Evolutionary conservation across 2,888 invertebrate species (phyloP), one percentile per base, ranked within the genome.

Genomic region (Tetheella fluctuosa): DNA sequence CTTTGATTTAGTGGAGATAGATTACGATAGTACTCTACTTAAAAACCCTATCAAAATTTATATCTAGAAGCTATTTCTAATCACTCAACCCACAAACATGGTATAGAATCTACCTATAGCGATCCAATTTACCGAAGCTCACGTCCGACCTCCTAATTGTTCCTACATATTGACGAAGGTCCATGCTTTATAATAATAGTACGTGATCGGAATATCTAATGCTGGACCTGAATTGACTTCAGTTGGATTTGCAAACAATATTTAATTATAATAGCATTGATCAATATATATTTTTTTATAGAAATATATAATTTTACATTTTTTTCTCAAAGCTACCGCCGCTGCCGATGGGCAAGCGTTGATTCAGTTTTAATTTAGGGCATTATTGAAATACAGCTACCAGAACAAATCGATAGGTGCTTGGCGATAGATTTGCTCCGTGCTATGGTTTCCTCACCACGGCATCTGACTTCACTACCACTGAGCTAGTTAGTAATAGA

Each of bases 91-190:
- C 15, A 28, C 15, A 58, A 65, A 68, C 61, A 61, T 52, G 57
- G 54, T 15, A 60, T 15, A 62, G n/a, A n/a, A n/a, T 55, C 62
- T 67, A 77, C 73, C 72, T 59, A 20, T 48, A 2, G 17, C 70
- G 62, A 68, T 69, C 71, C 72, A 77, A 80, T 81, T 77, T 71
- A 67, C 65, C 64, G 69, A 65, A 30, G 58, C 72, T 69, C 80
- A 76, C 78, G 79, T 82, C 62, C 73, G 67, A 62, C 54, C 62
- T 67, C 69, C 74, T 85, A 85, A 85, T 84, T 83, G 80, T 71
- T 67, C 61, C 65, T 68, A n/a, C 66, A 74, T 77, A 79, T 80
- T 77, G 77, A 71, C 72, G 71, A 70, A 74, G 77, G 79, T 70
- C 68, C 64, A 71, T 71, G 75, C 74, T 74, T 75, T 76, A 77